Percentiles rank a stretch among this genome's conserved stretches.
These are phyloP conservation scores for Phalacrocorax aristotelis DNA, from an alignment of 2,113 vertebrate species.

Conservation along the genomic window DNA sequence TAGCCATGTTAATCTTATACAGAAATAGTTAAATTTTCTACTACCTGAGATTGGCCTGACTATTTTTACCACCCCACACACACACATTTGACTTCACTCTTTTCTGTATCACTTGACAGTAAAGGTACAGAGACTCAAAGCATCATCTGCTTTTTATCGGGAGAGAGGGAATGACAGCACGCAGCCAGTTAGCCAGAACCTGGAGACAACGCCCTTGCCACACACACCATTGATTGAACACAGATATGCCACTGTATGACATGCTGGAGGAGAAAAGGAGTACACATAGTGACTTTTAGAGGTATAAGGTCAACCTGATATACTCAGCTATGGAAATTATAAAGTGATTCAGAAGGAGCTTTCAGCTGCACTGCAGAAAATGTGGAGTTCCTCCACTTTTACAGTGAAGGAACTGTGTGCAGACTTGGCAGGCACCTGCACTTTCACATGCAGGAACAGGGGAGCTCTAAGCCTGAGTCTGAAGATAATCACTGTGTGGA, in stretches of 20 bases:
- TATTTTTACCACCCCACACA: neutral
- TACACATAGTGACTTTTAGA: neutral
- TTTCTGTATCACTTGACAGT: neutral
- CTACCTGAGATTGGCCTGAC: fast-evolving
- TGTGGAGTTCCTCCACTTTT: neutral
- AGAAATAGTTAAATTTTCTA: neutral
- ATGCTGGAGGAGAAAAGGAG: neutral
- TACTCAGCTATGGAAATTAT: neutral
- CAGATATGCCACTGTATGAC: neutral
- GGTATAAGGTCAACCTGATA: neutral
- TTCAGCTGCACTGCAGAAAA: neutral
- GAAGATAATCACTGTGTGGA: neutral
- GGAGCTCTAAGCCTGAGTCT: neutral
- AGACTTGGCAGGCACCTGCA: neutral
- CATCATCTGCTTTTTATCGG: neutral
- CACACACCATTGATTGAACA: neutral
- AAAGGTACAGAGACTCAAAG: neutral
- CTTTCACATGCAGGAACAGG: neutral
- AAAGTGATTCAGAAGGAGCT: neutral
- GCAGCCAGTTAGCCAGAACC: neutral
- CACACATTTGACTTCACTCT: neutral
- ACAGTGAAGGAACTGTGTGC: neutral
- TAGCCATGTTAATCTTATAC: neutral
- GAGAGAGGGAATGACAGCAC: neutral
- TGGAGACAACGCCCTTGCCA: neutral